Conservation (phyloP, 2,888 invertebrate species). For the Sepioteuthis lessoniana region DNA sequence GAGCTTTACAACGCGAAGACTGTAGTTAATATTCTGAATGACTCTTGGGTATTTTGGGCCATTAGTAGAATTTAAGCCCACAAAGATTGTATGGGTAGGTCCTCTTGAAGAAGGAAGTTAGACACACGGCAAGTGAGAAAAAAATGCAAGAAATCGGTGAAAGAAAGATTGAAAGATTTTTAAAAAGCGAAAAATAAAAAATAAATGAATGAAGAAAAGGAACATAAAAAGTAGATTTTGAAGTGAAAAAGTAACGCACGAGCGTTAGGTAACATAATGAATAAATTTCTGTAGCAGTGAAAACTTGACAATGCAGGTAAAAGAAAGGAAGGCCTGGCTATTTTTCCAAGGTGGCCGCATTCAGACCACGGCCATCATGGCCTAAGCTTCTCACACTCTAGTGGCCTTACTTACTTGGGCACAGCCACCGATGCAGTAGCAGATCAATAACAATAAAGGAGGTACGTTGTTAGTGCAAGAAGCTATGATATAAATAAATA, state of each 20-base stretch:
- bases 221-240: neutral
- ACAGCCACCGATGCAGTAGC: neutral
- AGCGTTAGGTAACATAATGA: neutral
- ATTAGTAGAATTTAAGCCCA: neutral
- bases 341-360: constrained; percentile 13
- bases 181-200: neutral
- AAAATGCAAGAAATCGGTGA: no score
- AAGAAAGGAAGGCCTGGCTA: neutral
- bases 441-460: neutral
- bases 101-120: neutral
- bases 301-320: constrained; percentile 41
- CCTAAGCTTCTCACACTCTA: constrained; percentile 35
- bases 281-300: neutral
- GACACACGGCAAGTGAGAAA: neutral
- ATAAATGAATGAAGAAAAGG: neutral
- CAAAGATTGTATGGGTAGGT: neutral
- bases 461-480: neutral
- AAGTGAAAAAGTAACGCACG: neutral
- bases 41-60: neutral
- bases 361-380: constrained; percentile 35
- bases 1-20: neutral
- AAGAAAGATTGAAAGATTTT: no score
- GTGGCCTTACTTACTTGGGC: neutral
- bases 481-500: neutral
- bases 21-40: constrained; percentile 33